Percentiles rank a stretch among this genome's conserved stretches.
phyloP scores from a whole-genome alignment of 1,140 invertebrate species.

The Cataglyphis hispanica region DNA sequence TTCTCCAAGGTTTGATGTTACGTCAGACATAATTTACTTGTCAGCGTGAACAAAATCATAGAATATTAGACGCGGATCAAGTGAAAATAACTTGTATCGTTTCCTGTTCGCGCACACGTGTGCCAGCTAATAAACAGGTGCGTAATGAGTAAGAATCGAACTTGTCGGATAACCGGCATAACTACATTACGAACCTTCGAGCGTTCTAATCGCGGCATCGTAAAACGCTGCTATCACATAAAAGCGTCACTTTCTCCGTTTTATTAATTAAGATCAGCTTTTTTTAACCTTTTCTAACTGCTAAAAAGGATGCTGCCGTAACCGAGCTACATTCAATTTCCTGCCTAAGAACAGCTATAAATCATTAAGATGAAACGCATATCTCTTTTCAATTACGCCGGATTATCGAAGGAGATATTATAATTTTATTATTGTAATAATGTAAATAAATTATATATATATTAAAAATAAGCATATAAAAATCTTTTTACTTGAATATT shows the following conservation, averaged over 20 bases:
- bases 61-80: conserved; percentile 31
- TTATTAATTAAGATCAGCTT: neutral
- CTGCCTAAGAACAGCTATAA: neutral
- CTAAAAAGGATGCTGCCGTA: conserved; percentile 29
- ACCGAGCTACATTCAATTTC: conserved; percentile 19
- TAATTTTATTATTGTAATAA: conserved; percentile 26
- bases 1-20: neutral
- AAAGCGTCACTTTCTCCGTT: conserved; percentile 67
- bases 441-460: neutral
- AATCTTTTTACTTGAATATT: too few species aligned
- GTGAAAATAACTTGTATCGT: conserved; percentile 18
- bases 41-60: conserved; percentile 51
- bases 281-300: conserved; percentile 37
- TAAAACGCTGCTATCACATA: conserved; percentile 54
- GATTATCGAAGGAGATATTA: neutral
- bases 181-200: conserved; percentile 18
- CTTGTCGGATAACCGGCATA: conserved; percentile 8
- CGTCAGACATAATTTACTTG: conserved; percentile 28
- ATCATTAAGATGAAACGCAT: neutral
- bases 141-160: conserved; percentile 56
- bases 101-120: conserved; percentile 22
- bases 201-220: conserved; percentile 42
- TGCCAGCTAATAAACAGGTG: conserved; percentile 32
- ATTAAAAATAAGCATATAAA: neutral
- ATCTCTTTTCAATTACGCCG: neutral